A percentile compares a stretch with the other conserved stretches of the same genome.
These are phyloP conservation scores for Rhyzopertha dominica DNA, from an alignment of 1,140 invertebrate species.

Conservation along the genomic window DNA sequence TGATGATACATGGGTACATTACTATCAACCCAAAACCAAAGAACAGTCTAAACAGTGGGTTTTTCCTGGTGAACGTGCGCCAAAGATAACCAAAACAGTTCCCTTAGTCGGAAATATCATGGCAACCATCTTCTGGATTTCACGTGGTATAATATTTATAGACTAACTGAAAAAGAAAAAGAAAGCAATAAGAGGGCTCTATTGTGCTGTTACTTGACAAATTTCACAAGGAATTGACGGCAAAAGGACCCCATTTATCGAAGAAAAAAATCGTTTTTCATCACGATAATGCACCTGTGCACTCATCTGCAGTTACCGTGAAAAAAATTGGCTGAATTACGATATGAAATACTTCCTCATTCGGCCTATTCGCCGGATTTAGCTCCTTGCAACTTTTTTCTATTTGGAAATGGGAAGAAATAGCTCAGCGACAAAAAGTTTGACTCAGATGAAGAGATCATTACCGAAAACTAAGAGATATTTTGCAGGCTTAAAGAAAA, in stretches of 20 bases:
- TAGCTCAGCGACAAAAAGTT: too few species aligned
- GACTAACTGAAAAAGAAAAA: too few species aligned
- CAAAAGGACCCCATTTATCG: conserved; percentile 1
- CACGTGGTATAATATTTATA: too few species aligned
- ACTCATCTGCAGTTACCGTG: conserved; percentile 3
- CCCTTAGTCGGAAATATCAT: too few species aligned
- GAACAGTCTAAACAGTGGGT: conserved; percentile 39
- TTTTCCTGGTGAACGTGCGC: too few species aligned
- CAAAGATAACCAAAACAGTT: too few species aligned
- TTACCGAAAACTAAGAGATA: too few species aligned
- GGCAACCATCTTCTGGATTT: too few species aligned
- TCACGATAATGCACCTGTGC: not conserved
- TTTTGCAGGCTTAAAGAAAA: too few species aligned
- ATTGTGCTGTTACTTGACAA: conserved; percentile 3
- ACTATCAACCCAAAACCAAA: conserved; percentile 41
- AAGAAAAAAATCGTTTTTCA: too few species aligned
- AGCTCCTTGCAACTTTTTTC: conserved; percentile 4
- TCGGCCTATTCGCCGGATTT: conserved; percentile 33
- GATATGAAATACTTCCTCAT: conserved; percentile 15
- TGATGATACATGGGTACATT: conserved; percentile 45
- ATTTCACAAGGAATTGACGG: not conserved
- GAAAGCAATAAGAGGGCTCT: conserved; percentile 3
- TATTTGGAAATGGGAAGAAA: conserved; percentile 2
- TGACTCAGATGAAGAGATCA: too few species aligned
- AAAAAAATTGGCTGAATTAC: not conserved